These are phyloP conservation scores for Melanotaenia boesemani DNA, from an alignment of 2,797 vertebrate genomes.

Conservation along the genomic window DNA sequence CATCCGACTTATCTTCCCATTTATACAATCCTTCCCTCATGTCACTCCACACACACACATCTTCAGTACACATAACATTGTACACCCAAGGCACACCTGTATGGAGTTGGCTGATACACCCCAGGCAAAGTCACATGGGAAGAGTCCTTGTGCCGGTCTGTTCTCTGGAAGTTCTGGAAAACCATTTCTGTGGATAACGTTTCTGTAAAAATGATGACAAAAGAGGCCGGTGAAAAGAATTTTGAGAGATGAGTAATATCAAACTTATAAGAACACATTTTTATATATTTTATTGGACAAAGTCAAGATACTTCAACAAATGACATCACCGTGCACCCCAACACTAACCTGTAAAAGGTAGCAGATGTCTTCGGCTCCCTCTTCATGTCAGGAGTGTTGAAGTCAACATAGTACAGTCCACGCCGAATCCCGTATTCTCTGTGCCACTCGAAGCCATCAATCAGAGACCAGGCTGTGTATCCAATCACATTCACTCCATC, in stretches of 20 bases:
- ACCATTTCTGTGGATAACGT: slow-evolving; percentile 92
- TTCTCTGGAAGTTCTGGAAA: slow-evolving; percentile 93
- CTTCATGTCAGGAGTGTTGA: slow-evolving; percentile 91
- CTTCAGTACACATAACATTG: not conserved
- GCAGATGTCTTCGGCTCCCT: slow-evolving; percentile 94
- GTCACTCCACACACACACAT: not conserved
- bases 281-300: not conserved
- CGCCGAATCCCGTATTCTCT: slow-evolving; percentile 91
- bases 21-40: not conserved
- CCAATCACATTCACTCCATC: slow-evolving; percentile 92
- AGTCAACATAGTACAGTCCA: slow-evolving; percentile 95
- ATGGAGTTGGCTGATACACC: slow-evolving; percentile 92
- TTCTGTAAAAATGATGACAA: slow-evolving; percentile 67
- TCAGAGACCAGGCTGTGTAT: slow-evolving; percentile 96
- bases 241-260: not conserved
- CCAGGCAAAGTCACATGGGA: slow-evolving; percentile 95
- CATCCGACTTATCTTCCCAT: not conserved
- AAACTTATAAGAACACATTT: not conserved
- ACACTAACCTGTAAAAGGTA: slow-evolving; percentile 86
- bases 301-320: not conserved
- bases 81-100: slow-evolving; percentile 81
- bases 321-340: not conserved
- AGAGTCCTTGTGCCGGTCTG: slow-evolving; percentile 86
- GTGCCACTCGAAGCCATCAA: slow-evolving; percentile 97
- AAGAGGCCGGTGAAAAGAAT: not conserved